These are phyloP conservation scores for Parapristionchus giblindavisi DNA, from an alignment of 2,888 invertebrate genomes.

Conservation along the genomic window DNA sequence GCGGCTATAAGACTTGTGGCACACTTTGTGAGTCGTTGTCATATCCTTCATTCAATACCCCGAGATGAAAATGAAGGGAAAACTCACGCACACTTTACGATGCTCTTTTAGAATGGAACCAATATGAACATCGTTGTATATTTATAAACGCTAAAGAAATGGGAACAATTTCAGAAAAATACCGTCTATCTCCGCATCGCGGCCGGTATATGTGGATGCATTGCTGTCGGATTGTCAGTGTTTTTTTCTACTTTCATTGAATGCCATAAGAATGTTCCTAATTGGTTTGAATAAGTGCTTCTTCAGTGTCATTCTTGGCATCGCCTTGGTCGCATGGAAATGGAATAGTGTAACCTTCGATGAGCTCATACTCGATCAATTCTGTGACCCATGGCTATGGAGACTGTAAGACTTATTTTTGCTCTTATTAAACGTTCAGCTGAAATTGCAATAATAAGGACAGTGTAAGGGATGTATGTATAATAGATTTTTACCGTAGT, in stretches of 20 bases:
- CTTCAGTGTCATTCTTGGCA: slow-evolving; percentile 24
- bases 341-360: slow-evolving; percentile 31
- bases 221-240: slow-evolving; percentile 1
- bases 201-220: not conserved
- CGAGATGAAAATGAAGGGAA: too few relatives aligned
- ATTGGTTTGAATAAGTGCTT: not conserved
- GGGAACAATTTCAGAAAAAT: slow-evolving; percentile 27
- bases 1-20: slow-evolving; percentile 17
- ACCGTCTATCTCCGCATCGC: slow-evolving; percentile 14
- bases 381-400: slow-evolving; percentile 36
- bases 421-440: not conserved
- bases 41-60: too few relatives aligned
- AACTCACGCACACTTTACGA: too few relatives aligned
- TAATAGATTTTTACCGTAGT: too few relatives aligned
- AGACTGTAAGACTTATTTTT: slow-evolving; percentile 9
- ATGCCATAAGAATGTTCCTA: not conserved
- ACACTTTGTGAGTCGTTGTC: not conserved
- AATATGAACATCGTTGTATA: too few relatives aligned
- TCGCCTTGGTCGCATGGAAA: slow-evolving; percentile 5
- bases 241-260: not conserved
- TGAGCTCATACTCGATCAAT: slow-evolving; percentile 25
- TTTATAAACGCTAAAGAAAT: too few relatives aligned
- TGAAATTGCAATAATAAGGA: too few relatives aligned
- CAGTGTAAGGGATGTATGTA: too few relatives aligned
- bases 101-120: too few relatives aligned